Evolutionary conservation across 2,797 vertebrate genomes (phyloP), one percentile per base, ranked within the genome.

Genomic region (Synaphobranchus kaupii): DNA sequence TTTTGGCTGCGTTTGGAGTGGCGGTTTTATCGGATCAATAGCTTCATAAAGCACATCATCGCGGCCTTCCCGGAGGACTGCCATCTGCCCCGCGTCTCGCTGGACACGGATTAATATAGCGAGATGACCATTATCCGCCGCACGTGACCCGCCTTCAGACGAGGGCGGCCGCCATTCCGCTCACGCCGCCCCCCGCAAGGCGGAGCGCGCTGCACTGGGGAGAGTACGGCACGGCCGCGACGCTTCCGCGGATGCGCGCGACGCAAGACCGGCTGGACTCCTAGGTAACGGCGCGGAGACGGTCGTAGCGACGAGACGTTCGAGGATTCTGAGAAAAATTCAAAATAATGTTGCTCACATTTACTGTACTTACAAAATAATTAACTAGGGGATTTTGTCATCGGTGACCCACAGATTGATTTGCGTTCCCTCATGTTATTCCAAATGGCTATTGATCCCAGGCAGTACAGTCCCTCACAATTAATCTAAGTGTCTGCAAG

Each of bases 401-500:
- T 84, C 54, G 60, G 87, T 86, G 88, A 87, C 86, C 88, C 86
- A 82, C 86, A 87, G 89, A 90, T 85, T 84, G 87, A 90, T 90
- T 90, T 87, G 85, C 87, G 86, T 78, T 87, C 85, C 84, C 17
- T 66, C 85, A 90, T 87, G 88, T 90, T 89, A 85, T 78, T 86
- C 88, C 15, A 63, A 82, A 87, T 90, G 90, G 85, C 86, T 91
- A 92, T 90, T 88, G 88, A 92, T 90, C 89, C 86, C 80, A 60
- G 63, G 86, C 89, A 54, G 86, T 82, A 84, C 82, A 90, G 85
- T 90, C 88, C 86, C 90, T 90, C 88, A 89, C 88, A 90, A 89
- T 92, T 91, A 91, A 91, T 92, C 90, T 91, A 86, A 90, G 90
- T 88, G 90, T 86, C 91, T 89, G 89, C 89, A 87, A 87, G 91